Evolutionary conservation across 1,140 invertebrate species (phyloP), one percentile per base, ranked within the genome.

Genomic region (Asobara japonica): DNA sequence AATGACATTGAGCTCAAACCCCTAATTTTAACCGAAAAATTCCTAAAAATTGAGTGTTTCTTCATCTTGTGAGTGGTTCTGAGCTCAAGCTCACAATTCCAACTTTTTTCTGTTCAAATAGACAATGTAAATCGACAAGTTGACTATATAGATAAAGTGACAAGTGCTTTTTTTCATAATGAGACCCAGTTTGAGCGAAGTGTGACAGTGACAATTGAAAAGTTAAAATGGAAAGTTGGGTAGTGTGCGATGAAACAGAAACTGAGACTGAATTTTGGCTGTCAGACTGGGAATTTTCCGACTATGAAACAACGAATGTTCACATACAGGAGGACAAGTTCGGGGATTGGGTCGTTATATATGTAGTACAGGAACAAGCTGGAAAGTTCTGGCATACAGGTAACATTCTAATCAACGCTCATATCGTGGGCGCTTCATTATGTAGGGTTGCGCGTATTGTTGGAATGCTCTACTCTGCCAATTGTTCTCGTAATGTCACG

Each of bases 321-420:
- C 76, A 80, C 8, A 87, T 89, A 25, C 84, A 80, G 33, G 83
- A 87, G 74, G 84, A 77, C 31, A 72, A 85, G 33, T 77, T 79
- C 30, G 72, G 75, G 4, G 83, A 88, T 69, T 89, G 84, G 60
- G 80, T 88, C n/a, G 87, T 87, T 5, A 84, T 86, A 74, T 89
- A 88, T 72, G 77, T 83, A 3, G 80, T 75, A 41, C 48, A 75
- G 20, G 69, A 65, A 10, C 72, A 74, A n/a, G 13, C 65, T 41
- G 1, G 30, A 18, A 38, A 69, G 13, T 62, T 45, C 62, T 67
- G 64, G 67, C 41, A 51, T 69, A 62, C 67, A 56, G 51, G 51
- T 56, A 56, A 56, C 51, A 27, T 56, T 25, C 51, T 27, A 10
- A 13, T 51, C 45, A 18, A 51, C 45, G 45, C 20, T 51, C 16